A percentile compares a stretch with the other conserved stretches of the same genome.
Conservation (phyloP, 2,797 vertebrate species). For the Galago senegalensis region DNA sequence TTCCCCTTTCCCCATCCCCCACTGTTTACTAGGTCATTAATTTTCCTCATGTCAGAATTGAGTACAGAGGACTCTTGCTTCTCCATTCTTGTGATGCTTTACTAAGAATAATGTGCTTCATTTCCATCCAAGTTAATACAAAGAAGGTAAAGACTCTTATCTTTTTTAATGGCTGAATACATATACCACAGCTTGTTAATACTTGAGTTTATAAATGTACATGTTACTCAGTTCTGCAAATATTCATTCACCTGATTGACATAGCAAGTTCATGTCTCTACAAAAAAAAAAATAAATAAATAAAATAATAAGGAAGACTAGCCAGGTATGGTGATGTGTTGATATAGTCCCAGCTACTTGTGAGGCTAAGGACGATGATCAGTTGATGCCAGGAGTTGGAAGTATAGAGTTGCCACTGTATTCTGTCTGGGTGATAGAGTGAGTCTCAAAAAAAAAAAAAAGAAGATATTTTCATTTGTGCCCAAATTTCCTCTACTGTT, state of each 20-base stretch:
- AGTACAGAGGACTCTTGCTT: no score
- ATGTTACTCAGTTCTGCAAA: neutral
- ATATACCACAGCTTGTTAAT: neutral
- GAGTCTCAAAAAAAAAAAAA: neutral
- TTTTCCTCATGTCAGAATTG: no score
- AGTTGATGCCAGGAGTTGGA: neutral
- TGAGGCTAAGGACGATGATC: neutral
- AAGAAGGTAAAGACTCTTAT: no score
- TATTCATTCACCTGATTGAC: neutral
- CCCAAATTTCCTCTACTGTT: neutral
- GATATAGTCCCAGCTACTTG: neutral
- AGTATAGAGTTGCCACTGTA: neutral
- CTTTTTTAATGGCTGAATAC: no score
- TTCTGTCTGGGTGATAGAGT: neutral
- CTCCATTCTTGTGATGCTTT: no score
- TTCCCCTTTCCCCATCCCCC: no score
- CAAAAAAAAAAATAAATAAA: neutral
- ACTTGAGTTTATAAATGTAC: conserved; percentile 8
- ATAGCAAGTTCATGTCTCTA: neutral
- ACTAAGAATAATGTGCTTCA: no score
- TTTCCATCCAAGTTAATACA: no score
- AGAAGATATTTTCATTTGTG: neutral
- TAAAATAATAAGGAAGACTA: neutral
- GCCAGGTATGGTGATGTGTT: neutral
- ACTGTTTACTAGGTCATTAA: no score